phyloP scores from a whole-genome alignment of 2,797 vertebrate species.

The Aeoliscus strigatus region DNA sequence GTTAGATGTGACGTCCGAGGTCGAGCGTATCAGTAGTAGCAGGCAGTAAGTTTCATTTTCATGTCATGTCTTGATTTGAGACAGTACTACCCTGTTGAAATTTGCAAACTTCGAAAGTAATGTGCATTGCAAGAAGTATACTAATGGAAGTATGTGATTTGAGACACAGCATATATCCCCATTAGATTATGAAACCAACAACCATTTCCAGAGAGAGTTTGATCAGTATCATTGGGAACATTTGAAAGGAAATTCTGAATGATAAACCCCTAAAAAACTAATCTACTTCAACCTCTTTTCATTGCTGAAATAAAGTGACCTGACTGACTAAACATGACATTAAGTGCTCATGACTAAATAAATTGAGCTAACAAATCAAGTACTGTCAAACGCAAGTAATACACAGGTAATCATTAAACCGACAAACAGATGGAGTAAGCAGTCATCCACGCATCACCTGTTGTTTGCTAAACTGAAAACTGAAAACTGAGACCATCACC shows the following conservation, averaged over 20 bases:
- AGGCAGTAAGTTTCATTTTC: too few species aligned
- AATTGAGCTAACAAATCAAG: conserved; percentile 26
- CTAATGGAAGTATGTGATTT: too few species aligned
- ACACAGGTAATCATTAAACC: conserved; percentile 20
- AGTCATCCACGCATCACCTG: conserved; percentile 8
- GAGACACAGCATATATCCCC: conserved; percentile 11
- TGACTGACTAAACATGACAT: conserved; percentile 16
- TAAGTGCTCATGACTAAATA: conserved; percentile 31
- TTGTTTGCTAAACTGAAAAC: conserved; percentile 26
- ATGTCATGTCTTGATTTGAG: too few species aligned
- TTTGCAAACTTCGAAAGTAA: too few species aligned
- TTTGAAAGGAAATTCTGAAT: conserved; percentile 21
- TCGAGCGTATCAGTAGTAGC: too few species aligned
- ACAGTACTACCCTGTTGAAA: too few species aligned
- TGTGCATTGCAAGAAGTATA: too few species aligned
- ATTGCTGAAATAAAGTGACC: conserved; percentile 14
- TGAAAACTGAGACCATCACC: conserved; percentile 25
- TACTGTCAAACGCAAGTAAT: conserved; percentile 17
- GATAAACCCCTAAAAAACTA: conserved; percentile 21
- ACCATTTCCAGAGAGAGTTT: too few species aligned
- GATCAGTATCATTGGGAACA: conserved; percentile 19
- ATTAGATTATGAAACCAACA: too few species aligned
- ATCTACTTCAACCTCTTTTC: conserved; percentile 17
- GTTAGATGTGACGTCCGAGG: too few species aligned
- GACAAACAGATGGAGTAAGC: conserved; percentile 1